phyloP scores from a whole-genome alignment of 2,888 invertebrate species.

The Volucella inanis region DNA sequence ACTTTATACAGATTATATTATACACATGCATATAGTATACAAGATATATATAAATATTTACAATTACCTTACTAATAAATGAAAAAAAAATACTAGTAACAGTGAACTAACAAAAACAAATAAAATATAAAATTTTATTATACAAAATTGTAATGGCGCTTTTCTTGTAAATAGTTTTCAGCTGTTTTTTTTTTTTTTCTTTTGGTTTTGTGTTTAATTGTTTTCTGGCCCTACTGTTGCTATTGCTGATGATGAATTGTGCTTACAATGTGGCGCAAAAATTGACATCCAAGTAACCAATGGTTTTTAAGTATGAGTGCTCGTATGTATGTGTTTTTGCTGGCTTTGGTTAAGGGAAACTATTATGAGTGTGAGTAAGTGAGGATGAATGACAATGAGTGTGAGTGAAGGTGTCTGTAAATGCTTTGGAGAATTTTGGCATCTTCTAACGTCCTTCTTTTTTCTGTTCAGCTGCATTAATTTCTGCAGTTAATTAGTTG shows the following conservation, averaged over 20 bases:
- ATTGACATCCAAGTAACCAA: no score
- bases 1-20: conserved; percentile 70
- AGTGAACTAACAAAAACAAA: conserved; percentile 62
- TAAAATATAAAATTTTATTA: conserved; percentile 55
- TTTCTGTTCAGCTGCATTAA: conserved; percentile 46
- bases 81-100: conserved; percentile 37
- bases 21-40: conserved; percentile 47
- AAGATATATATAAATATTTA: conserved; percentile 45
- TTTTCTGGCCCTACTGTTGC: conserved; percentile 76
- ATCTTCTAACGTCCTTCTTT: neutral
- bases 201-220: neutral
- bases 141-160: conserved; percentile 43
- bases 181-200: conserved; percentile 3
- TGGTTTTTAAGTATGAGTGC: no score
- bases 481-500: conserved; percentile 68
- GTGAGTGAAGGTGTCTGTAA: neutral
- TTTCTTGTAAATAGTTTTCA: conserved; percentile 71
- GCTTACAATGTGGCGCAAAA: conserved; percentile 26
- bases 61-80: conserved; percentile 61
- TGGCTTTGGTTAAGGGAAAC: no score
- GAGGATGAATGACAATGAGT: neutral
- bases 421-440: neutral
- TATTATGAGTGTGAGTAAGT: no score
- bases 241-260: conserved; percentile 79
- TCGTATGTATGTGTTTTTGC: no score